phyloP scores from a whole-genome alignment of 2,113 vertebrate genomes.

The Edolisoma coerulescens region DNA sequence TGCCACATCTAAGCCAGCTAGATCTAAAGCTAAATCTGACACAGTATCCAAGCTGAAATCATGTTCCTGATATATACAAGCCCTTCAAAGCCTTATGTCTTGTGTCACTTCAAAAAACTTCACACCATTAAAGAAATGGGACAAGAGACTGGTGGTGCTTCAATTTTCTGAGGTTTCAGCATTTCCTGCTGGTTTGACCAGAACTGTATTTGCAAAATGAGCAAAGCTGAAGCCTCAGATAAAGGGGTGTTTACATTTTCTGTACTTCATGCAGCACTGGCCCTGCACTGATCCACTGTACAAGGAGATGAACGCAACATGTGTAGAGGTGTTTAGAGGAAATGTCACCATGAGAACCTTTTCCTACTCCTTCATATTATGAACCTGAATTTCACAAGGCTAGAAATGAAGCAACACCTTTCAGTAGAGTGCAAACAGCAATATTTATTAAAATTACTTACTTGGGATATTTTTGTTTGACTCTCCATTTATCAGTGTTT shows the following conservation, averaged over 20 bases:
- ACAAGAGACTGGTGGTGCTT: neutral
- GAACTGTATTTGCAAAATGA: neutral
- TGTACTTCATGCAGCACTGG: neutral
- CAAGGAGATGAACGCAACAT: neutral
- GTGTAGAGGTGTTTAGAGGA: neutral
- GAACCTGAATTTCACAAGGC: neutral
- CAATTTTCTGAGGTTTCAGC: neutral
- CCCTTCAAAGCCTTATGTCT: neutral
- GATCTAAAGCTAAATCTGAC: neutral
- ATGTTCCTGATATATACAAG: neutral
- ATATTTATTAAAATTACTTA: neutral
- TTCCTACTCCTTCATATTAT: neutral
- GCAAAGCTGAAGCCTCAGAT: neutral
- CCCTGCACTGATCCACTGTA: neutral
- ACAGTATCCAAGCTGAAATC: neutral
- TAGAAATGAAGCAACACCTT: neutral
- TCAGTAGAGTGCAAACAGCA: neutral
- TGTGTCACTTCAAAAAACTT: neutral
- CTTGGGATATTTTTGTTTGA: neutral
- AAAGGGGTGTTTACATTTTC: neutral
- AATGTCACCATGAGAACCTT: neutral
- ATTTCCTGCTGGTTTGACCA: neutral
- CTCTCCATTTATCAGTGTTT: neutral
- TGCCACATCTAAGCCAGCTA: neutral
- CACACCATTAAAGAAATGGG: neutral